Evolutionary conservation across 2,797 vertebrate genomes (phyloP).

Genomic region (Telmatherina bonti): DNA sequence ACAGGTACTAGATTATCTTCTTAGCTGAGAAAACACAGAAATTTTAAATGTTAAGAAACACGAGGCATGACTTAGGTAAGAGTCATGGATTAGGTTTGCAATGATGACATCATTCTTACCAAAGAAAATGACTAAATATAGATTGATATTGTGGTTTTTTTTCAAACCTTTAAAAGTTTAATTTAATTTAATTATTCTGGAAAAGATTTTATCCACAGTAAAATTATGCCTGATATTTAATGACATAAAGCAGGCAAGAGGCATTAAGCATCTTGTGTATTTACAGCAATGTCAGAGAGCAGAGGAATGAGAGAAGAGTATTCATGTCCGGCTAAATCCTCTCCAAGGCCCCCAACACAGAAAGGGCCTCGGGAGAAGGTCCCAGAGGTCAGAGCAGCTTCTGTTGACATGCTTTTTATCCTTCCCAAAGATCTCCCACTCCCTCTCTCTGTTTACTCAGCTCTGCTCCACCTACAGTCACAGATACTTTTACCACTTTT

Average conservation of each 20-base stretch:
- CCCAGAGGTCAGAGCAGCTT: conserved; percentile 54
- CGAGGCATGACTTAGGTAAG: too few species aligned
- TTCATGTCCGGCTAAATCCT: conserved; percentile 43
- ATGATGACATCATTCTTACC: background rate
- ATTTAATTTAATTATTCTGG: background rate
- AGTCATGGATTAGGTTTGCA: background rate
- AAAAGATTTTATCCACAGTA: conserved; percentile 9
- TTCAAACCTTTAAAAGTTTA: background rate
- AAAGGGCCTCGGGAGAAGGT: conserved; percentile 42
- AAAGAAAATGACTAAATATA: background rate
- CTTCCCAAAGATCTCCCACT: background rate
- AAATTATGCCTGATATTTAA: conserved; percentile 11
- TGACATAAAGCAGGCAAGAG: conserved; percentile 22
- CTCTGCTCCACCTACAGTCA: conserved; percentile 35
- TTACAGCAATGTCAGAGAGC: conserved; percentile 26
- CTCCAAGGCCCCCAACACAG: conserved; percentile 17
- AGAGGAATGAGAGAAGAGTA: conserved; percentile 18
- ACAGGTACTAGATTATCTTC: too few species aligned
- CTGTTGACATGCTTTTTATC: conserved; percentile 26
- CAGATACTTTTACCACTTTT: conserved; percentile 12
- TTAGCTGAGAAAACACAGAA: too few species aligned
- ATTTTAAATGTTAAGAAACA: too few species aligned
- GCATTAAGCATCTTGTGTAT: conserved; percentile 30
- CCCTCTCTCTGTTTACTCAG: conserved; percentile 16
- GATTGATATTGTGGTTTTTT: background rate